Conservation (phyloP, 2,888 invertebrate species). For the Herminia tarsipennalis region DNA sequence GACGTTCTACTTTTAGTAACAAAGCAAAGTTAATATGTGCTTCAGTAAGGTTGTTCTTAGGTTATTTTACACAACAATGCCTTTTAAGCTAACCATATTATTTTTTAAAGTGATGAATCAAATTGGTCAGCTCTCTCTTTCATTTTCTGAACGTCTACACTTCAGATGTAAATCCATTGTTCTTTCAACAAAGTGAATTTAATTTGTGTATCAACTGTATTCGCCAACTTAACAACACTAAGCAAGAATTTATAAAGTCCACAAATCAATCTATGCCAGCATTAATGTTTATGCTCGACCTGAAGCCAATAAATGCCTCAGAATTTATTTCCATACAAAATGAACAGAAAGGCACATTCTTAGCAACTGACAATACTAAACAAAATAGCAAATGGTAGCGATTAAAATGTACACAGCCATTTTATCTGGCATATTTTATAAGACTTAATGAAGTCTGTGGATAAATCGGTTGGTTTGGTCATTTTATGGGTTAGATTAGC, state of each 20-base stretch:
- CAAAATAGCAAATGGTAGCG: conserved; percentile 17
- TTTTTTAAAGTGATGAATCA: too few species aligned
- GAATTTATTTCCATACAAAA: conserved; percentile 33
- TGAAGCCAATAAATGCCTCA: conserved; percentile 26
- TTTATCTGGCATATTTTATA: conserved; percentile 13
- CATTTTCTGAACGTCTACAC: background rate
- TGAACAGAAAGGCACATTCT: conserved; percentile 18
- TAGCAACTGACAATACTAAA: conserved; percentile 12
- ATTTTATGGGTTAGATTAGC: too few species aligned
- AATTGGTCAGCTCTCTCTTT: too few species aligned
- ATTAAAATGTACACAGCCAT: conserved; percentile 20
- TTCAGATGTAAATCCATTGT: background rate
- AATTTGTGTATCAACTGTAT: conserved; percentile 11
- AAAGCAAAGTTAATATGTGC: background rate
- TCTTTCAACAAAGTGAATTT: conserved; percentile 6
- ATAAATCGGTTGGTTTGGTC: conserved; percentile 1
- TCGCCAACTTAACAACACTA: conserved; percentile 16
- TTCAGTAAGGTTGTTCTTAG: background rate
- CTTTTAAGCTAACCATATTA: too few species aligned
- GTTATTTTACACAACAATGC: background rate
- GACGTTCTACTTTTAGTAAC: background rate
- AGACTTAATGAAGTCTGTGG: conserved; percentile 17
- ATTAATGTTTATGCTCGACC: conserved; percentile 20
- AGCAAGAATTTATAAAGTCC: conserved; percentile 30
- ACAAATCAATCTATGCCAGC: conserved; percentile 33